phyloP scores from a whole-genome alignment of 2,113 vertebrate genomes.

The Centrocercus urophasianus region DNA sequence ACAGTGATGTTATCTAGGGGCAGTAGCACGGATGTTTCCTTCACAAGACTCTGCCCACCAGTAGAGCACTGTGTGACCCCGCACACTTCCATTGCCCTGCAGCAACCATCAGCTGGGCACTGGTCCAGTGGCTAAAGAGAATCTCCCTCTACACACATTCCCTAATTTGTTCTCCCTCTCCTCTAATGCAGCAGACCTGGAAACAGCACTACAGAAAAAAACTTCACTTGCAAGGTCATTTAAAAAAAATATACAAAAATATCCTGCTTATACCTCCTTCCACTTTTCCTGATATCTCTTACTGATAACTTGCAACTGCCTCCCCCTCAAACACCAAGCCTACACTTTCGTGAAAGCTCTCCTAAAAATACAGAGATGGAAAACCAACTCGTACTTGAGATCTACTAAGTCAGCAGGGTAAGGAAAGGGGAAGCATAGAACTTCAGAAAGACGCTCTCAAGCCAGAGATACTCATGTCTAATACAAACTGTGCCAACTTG shows the following conservation, averaged over 20 bases:
- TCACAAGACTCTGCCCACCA: not conserved
- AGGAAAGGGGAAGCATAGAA: not conserved
- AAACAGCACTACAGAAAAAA: not conserved
- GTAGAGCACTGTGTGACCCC: rapidly evolving
- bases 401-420: not conserved
- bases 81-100: rapidly evolving
- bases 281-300: not conserved
- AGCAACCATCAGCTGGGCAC: rapidly evolving
- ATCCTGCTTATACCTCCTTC: not conserved
- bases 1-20: not conserved
- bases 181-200: not conserved
- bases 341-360: not conserved
- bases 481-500: not conserved
- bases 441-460: not conserved
- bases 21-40: rapidly evolving
- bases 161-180: not conserved
- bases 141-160: not conserved
- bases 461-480: not conserved
- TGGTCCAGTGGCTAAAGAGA: not conserved
- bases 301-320: not conserved
- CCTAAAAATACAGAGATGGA: not conserved
- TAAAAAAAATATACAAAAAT: not conserved
- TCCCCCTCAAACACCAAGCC: not conserved
- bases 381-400: not conserved
- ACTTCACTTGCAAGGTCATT: not conserved